Evolutionary conservation across 2,797 vertebrate species (phyloP).

Genomic region (Smutsia gigantea): DNA sequence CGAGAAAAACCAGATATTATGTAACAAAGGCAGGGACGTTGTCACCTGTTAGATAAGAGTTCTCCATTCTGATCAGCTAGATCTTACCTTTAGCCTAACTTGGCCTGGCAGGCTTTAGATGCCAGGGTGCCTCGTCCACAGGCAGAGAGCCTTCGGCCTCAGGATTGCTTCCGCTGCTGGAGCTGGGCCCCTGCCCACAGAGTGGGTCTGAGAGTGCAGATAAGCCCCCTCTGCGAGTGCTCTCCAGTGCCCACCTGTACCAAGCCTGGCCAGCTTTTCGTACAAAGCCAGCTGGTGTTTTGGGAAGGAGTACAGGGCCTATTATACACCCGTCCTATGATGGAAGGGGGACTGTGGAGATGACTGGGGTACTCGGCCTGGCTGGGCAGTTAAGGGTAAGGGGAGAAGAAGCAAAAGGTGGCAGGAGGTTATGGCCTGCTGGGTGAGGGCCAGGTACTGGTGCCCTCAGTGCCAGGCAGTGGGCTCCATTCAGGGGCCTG

Average conservation of each 20-base stretch:
- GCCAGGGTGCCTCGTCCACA: background rate
- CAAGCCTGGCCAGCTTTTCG: background rate
- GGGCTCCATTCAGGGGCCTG: background rate
- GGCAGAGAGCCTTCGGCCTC: background rate
- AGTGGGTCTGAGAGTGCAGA: background rate
- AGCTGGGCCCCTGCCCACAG: background rate
- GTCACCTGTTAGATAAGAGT: slow-evolving; percentile 24
- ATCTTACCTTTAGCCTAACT: slow-evolving; percentile 33
- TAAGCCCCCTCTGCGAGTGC: background rate
- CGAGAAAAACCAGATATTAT: slow-evolving; percentile 13
- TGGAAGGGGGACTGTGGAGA: background rate
- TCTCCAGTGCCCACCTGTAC: background rate
- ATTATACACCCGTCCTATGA: background rate
- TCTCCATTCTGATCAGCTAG: background rate
- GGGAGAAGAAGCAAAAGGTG: background rate
- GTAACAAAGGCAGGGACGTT: background rate
- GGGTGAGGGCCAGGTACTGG: background rate
- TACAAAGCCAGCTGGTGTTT: background rate
- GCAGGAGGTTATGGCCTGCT: background rate
- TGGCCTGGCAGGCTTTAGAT: background rate
- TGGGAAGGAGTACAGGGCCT: background rate
- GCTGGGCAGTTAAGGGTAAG: background rate
- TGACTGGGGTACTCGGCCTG: background rate
- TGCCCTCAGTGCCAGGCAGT: background rate
- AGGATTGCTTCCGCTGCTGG: background rate